phyloP scores from a whole-genome alignment of 1,140 invertebrate species.

The Gryllus bimaculatus region DNA sequence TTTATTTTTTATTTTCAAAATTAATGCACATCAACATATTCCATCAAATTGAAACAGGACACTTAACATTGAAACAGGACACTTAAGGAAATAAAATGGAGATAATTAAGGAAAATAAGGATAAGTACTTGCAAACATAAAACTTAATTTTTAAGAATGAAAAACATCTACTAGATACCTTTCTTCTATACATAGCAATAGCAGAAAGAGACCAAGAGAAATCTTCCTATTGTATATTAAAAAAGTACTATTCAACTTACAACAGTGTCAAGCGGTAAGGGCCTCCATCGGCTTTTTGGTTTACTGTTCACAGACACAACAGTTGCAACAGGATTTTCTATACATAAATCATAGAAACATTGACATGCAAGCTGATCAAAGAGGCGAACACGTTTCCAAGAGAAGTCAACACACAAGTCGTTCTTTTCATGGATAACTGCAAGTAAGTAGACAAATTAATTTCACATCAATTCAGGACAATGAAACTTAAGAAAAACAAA shows the following conservation, averaged over 20 bases:
- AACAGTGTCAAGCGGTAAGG: slow-evolving; percentile 89
- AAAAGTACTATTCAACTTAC: slow-evolving; percentile 43
- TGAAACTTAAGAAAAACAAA: neutral
- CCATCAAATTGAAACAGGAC: neutral
- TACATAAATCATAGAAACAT: slow-evolving; percentile 67
- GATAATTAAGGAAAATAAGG: neutral
- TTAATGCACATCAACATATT: too few species aligned
- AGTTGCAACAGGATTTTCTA: slow-evolving; percentile 64
- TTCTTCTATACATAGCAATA: neutral
- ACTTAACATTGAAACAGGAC: neutral
- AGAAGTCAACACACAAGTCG: slow-evolving; percentile 71
- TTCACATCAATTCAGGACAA: neutral
- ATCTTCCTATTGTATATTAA: neutral
- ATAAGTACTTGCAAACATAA: neutral
- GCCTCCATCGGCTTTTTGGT: slow-evolving; percentile 94
- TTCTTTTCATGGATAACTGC: slow-evolving; percentile 61
- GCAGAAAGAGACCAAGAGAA: neutral
- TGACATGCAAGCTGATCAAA: slow-evolving; percentile 81
- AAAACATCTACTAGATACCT: neutral
- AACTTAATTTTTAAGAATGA: neutral
- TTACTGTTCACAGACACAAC: slow-evolving; percentile 77
- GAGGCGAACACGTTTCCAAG: slow-evolving; percentile 77
- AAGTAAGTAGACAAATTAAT: slow-evolving; percentile 25
- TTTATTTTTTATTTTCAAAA: too few species aligned
- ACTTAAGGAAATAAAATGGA: neutral